Evolutionary conservation across 2,797 vertebrate genomes (phyloP).

Genomic region (Psittacula echo): DNA sequence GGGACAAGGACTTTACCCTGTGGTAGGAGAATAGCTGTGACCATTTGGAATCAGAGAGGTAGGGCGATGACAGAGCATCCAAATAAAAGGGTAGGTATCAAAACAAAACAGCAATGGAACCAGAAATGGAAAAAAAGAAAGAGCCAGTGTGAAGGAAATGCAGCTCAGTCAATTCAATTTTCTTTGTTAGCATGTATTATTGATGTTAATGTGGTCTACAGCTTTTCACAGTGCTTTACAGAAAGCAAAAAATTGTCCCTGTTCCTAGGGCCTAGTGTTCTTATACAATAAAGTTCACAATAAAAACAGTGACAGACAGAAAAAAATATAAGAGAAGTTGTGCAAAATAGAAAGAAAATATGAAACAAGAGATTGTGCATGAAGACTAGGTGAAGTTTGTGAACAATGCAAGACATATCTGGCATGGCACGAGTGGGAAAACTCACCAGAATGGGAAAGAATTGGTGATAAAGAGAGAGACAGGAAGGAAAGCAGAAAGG

Average conservation of each 20-base stretch:
- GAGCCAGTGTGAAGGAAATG: neutral
- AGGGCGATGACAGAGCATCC: neutral
- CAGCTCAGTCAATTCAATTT: neutral
- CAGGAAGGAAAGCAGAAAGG: neutral
- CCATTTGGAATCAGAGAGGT: neutral
- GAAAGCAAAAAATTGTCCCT: neutral
- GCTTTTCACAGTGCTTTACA: neutral
- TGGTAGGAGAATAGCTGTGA: neutral
- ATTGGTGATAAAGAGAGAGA: neutral
- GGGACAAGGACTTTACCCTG: neutral
- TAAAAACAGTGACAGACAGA: neutral
- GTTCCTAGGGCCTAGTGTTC: neutral
- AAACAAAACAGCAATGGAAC: neutral
- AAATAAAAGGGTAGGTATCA: neutral
- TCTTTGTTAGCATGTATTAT: neutral
- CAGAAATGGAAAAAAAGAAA: neutral
- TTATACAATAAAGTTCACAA: neutral
- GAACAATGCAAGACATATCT: neutral
- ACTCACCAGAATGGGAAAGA: neutral
- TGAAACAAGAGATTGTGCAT: neutral
- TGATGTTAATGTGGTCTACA: neutral
- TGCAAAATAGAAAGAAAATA: neutral
- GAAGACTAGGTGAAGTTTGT: neutral
- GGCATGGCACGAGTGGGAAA: neutral
- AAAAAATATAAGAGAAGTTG: neutral